A percentile compares a stretch with the other conserved stretches of the same genome.
phyloP scores from a whole-genome alignment of 2,797 vertebrate genomes.

The Xerus rutilus region DNA sequence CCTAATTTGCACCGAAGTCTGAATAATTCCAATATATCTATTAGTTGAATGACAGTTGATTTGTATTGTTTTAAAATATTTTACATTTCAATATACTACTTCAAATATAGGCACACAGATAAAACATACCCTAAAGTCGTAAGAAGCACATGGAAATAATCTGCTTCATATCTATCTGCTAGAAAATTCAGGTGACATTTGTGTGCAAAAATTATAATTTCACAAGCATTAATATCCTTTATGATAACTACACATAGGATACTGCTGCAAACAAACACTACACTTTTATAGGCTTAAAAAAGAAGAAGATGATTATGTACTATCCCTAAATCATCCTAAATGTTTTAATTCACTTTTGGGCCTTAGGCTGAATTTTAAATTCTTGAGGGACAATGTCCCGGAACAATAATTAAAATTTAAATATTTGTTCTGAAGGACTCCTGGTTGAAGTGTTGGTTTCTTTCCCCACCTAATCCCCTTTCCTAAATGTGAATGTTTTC shows the following conservation, averaged over 20 bases:
- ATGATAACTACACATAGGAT: neutral
- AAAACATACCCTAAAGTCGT: neutral
- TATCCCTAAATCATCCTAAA: neutral
- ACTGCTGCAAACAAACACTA: neutral
- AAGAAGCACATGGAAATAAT: neutral
- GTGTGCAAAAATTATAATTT: neutral
- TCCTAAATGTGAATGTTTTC: neutral
- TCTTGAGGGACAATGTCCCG: slow-evolving; percentile 76
- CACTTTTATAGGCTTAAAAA: neutral
- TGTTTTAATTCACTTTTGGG: neutral
- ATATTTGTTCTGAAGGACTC: slow-evolving; percentile 10
- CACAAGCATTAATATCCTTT: neutral
- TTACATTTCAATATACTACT: neutral
- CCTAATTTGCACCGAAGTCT: neutral
- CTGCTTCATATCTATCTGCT: neutral
- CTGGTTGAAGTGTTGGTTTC: neutral
- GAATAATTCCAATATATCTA: neutral
- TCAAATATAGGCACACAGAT: neutral
- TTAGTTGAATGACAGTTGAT: neutral
- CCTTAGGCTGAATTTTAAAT: slow-evolving; percentile 5
- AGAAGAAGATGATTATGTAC: neutral
- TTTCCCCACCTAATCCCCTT: fast-evolving
- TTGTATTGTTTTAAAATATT: neutral
- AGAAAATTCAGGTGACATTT: neutral
- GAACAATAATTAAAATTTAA: slow-evolving; percentile 65